These are phyloP conservation scores for Aphelocoma californica DNA, from an alignment of 2,797 vertebrate genomes.

Conservation along the genomic window DNA sequence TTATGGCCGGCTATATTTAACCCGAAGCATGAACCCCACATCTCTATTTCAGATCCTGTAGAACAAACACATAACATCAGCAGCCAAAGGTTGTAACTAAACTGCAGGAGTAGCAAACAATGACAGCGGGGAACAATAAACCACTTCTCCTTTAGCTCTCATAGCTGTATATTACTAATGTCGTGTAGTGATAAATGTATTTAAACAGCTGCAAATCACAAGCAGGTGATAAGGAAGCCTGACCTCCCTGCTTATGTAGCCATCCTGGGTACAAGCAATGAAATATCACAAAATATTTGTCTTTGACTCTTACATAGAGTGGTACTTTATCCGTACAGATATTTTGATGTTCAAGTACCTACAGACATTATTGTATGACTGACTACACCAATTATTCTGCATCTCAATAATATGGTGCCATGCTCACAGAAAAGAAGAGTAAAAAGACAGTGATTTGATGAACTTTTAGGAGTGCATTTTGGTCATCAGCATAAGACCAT, in stretches of 20 bases:
- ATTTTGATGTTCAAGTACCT: background rate
- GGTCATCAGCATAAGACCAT: background rate
- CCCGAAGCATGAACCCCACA: background rate
- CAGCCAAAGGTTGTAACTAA: background rate
- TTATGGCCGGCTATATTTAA: background rate
- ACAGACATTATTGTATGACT: background rate
- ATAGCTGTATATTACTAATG: background rate
- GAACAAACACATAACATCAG: background rate
- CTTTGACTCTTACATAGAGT: background rate
- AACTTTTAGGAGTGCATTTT: background rate
- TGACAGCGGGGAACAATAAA: background rate
- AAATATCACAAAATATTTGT: background rate
- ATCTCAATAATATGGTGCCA: background rate
- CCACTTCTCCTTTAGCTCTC: background rate
- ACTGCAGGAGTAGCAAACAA: background rate
- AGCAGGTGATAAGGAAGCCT: background rate
- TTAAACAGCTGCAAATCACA: background rate
- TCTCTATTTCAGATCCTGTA: background rate
- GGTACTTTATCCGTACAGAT: background rate
- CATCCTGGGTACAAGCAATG: background rate
- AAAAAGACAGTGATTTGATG: background rate
- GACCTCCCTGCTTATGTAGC: background rate
- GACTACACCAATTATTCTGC: background rate
- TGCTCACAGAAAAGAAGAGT: background rate
- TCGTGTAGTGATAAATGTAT: background rate